Evolutionary conservation across 2,888 invertebrate species (phyloP).

Genomic region (Leucania comma): DNA sequence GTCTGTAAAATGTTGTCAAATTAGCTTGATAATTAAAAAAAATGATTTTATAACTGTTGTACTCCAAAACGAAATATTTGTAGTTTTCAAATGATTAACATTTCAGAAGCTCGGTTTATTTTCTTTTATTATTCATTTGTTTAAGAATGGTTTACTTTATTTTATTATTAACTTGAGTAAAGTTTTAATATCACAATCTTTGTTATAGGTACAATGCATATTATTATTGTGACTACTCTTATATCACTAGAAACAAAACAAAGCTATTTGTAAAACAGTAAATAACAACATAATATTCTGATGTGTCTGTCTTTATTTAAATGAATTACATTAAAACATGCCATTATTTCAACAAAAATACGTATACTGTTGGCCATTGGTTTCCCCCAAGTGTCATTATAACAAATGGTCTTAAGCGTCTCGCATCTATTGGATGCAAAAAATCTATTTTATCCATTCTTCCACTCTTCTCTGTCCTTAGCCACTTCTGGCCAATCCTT

Average conservation of each 20-base stretch:
- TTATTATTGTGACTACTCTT: slow-evolving; percentile 1
- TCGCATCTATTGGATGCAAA: no score
- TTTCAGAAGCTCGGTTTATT: background rate
- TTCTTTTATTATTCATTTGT: background rate
- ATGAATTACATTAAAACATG: background rate
- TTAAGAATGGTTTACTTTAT: background rate
- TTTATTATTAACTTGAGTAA: background rate
- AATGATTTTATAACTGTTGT: background rate
- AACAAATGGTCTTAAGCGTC: no score
- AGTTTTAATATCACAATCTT: slow-evolving; percentile 14
- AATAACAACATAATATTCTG: background rate
- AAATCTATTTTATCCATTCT: no score
- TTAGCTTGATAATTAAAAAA: background rate
- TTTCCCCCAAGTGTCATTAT: no score
- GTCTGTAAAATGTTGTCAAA: background rate
- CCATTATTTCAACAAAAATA: background rate
- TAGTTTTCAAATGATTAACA: background rate
- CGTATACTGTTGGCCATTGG: no score
- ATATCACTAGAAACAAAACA: slow-evolving; percentile 17
- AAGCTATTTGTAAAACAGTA: background rate
- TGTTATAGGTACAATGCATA: slow-evolving; percentile 7
- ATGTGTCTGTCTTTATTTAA: background rate
- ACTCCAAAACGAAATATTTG: background rate
- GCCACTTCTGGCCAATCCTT: no score
- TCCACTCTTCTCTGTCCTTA: no score